These are phyloP conservation scores for Drosophila niveifrons DNA, from an alignment of 2,888 invertebrate species.

Conservation along the genomic window DNA sequence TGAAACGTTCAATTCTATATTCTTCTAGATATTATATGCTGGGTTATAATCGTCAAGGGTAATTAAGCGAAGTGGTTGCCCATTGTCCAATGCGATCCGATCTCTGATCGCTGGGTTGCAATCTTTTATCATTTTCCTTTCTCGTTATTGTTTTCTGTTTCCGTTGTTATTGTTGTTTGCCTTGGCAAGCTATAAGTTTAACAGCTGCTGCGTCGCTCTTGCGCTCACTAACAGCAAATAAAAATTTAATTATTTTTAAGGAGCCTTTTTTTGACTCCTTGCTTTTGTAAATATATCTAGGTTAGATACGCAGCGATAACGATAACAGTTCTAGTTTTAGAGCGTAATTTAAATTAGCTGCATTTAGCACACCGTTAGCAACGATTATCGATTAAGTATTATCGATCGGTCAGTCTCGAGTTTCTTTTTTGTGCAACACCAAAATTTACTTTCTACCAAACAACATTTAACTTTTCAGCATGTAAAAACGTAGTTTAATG, in stretches of 20 bases:
- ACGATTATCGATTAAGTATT: constrained; percentile 26
- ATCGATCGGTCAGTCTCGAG: constrained; percentile 33
- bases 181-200: constrained; percentile 40
- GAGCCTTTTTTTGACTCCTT: constrained; percentile 5
- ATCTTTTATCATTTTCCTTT: constrained; percentile 48
- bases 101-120: constrained; percentile 29
- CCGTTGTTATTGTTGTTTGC: constrained; percentile 40
- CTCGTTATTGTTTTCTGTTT: constrained; percentile 37
- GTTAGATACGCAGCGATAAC: constrained; percentile 28
- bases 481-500: constrained; percentile 56
- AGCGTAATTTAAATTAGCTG: constrained; percentile 32
- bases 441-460: constrained; percentile 26
- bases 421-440: constrained; percentile 21
- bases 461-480: constrained; percentile 51
- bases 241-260: background rate
- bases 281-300: constrained; percentile 58
- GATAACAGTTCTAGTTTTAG: constrained; percentile 35
- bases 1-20: constrained; percentile 75
- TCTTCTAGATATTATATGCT: constrained; percentile 86
- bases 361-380: constrained; percentile 44
- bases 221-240: constrained; percentile 49
- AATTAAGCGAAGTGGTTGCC: constrained; percentile 67
- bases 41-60: constrained; percentile 86
- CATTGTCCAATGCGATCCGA: constrained; percentile 9
- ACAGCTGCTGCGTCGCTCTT: constrained; percentile 50